Base-by-base conservation (phyloP, 2,113 vertebrate species). In the Cinclus mexicanus region DNA sequence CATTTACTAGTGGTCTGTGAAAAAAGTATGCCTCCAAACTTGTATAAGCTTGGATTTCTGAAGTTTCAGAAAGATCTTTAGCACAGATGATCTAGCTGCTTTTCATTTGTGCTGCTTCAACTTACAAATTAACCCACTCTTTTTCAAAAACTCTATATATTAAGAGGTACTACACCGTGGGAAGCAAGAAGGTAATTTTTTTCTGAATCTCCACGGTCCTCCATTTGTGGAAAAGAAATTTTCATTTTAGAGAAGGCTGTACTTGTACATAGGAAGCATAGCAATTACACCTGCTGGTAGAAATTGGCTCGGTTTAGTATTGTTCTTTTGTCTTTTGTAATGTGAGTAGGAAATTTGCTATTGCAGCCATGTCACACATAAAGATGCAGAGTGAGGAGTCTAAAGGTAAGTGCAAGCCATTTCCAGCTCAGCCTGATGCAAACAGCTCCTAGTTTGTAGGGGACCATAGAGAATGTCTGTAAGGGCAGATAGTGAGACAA, bases 341-440 rank as follows among this genome's bases (percentile, higher is more conserved):
- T 18, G 9, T 42, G 25, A 64, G 41, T 10, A 55, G 18, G 9
- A 61, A 21, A 55, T 71, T 65, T 44, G 25, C 19, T 14, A 4
- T 29, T 53, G 19, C 19, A n/a, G 25, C 10, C 5, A 0, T 11
- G 3, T 23, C 29, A 15, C 26, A 56, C 12, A 26, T 19, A 35
- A 0, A 35, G 31, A 20, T 0, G 1, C 3, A 61, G 31, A 49
- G 5, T 7, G 12, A 77, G 20, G 8, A 56, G 7, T 23, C 29
- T 15, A 31, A 29, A 53, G 21, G 1, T 1, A 77, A 55, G 9
- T 0, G 0, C 18, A 39, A 25, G 28, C 11, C 1, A 2, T n/a
- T 87, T 65, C 21, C 23, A 77, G 1, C 6, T 82, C 39, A 71
- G 10, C 7, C 0, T 1, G 31, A 50, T 46, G 19, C 42, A 70